Percentiles rank a stretch among this genome's conserved stretches.
These are phyloP conservation scores for Calameuta filiformis DNA, from an alignment of 2,888 invertebrate genomes.

Conservation along the genomic window DNA sequence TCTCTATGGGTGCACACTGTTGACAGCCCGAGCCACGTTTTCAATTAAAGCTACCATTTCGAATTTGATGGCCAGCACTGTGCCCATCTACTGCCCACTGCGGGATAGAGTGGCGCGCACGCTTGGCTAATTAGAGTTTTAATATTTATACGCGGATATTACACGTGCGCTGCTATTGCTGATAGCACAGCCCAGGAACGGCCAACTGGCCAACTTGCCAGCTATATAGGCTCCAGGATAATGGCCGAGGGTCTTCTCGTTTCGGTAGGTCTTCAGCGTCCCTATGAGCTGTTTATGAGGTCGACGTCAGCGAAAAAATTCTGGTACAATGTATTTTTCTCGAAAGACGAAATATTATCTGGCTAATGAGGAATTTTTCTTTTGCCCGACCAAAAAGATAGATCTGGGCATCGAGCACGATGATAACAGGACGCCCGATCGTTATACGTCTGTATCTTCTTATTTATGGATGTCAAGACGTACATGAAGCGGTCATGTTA, in stretches of 20 bases:
- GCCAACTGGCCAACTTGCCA: neutral
- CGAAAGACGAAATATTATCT: neutral
- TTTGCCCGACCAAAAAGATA: neutral
- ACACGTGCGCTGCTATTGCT: slow-evolving; percentile 36
- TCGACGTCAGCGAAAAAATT: neutral
- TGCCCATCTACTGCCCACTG: slow-evolving; percentile 11
- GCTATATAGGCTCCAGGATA: neutral
- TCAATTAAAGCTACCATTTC: slow-evolving; percentile 60
- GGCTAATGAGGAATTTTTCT: neutral
- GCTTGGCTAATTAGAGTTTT: slow-evolving; percentile 48
- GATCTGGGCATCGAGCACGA: neutral
- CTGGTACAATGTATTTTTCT: neutral
- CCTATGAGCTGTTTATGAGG: neutral
- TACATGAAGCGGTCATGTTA: neutral
- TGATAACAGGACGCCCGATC: neutral
- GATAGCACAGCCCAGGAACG: neutral
- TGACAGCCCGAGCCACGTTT: slow-evolving; percentile 38
- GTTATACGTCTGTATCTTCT: neutral
- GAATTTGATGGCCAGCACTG: slow-evolving; percentile 44
- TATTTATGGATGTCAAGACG: neutral
- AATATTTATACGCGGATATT: slow-evolving; percentile 55
- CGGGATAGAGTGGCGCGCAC: slow-evolving; percentile 26
- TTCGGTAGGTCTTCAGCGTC: neutral
- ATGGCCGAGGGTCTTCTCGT: neutral
- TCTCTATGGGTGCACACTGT: neutral